Base-by-base conservation (phyloP, 2,797 vertebrate species). In the Amniataba percoides region DNA sequence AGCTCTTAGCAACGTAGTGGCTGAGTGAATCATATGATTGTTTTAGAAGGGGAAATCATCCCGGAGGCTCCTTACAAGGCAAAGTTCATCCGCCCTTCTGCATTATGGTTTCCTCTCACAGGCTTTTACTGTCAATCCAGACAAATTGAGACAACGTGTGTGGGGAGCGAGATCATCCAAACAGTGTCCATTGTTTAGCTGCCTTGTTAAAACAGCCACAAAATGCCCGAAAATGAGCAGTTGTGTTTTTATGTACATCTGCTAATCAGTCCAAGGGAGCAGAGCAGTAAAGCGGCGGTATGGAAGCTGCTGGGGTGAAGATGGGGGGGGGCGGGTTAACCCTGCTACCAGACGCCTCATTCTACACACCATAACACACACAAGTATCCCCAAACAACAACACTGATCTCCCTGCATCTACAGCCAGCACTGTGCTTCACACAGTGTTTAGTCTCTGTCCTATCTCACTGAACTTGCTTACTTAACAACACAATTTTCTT, bases 1-100 rank as follows among this genome's bases (percentile, higher is more conserved):
- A 74, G 80, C 88, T 74, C 93, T 87, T 94, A 91, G 94, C 92
- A 94, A 93, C 94, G 40, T 13, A 52, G 71, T 31, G 25, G 43
- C 78, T 16, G 77, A 80, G 65, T 92, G 89, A 91, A 92, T 93
- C 91, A 90, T 85, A 59, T 63, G 81, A 84, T 89, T 88, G 71
- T 88, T 92, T 87, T 70, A 88, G 81, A 83, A 3, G 49, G 25
- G 68, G 69, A 70, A 86, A 68, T 85, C 78, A 62, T 76, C 74
- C 52, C n/a, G 0, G 46, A 74, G 77, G 73, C 74, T 81, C 80
- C 88, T 80, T 88, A 87, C 87, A 88, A 89, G 88, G 85, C 56
- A 73, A 88, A 51, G 40, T 72, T 70, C 77, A 63, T 45, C 78
- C 81, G 19, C 79, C 68, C 53, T 43, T 27, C 49, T 74, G 63